Evolutionary conservation across 2,797 vertebrate species (phyloP).

Genomic region (Tamandua tetradactyla): DNA sequence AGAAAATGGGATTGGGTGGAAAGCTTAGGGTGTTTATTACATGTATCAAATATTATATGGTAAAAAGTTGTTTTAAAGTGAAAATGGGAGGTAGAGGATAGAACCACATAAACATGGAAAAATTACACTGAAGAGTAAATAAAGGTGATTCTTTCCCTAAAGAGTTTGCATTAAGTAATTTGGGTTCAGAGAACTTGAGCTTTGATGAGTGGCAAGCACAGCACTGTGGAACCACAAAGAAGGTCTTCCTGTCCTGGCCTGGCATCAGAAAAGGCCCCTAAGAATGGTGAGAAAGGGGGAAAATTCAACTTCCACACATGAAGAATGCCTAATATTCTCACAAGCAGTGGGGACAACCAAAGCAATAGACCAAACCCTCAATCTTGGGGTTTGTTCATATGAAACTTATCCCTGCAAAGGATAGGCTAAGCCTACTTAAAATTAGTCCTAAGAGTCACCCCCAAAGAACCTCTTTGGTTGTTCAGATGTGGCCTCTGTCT

Average conservation of each 20-base stretch:
- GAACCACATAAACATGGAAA: background rate
- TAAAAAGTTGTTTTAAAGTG: background rate
- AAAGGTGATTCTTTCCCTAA: background rate
- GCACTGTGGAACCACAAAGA: background rate
- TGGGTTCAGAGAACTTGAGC: background rate
- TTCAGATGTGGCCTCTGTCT: too few relatives aligned
- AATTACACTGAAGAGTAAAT: background rate
- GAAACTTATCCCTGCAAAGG: too few relatives aligned
- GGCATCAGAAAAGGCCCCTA: background rate
- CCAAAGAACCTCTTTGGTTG: too few relatives aligned
- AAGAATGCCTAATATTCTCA: too few relatives aligned
- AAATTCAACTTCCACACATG: too few relatives aligned
- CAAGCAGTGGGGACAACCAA: too few relatives aligned
- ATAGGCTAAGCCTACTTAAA: too few relatives aligned
- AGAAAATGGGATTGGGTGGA: background rate
- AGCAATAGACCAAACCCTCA: too few relatives aligned
- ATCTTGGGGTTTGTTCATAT: too few relatives aligned
- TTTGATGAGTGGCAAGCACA: background rate
- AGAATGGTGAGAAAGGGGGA: too few relatives aligned
- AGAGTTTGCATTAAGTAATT: background rate
- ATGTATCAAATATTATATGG: background rate
- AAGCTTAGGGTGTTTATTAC: background rate
- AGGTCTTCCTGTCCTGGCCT: background rate
- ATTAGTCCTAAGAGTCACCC: too few relatives aligned
- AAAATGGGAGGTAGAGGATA: background rate